A percentile compares a stretch with the other conserved stretches of the same genome.
Evolutionary conservation across 53 echinoderm and acorn worm genomes (phyloP).

Genomic region (Pentamera pediparva): DNA sequence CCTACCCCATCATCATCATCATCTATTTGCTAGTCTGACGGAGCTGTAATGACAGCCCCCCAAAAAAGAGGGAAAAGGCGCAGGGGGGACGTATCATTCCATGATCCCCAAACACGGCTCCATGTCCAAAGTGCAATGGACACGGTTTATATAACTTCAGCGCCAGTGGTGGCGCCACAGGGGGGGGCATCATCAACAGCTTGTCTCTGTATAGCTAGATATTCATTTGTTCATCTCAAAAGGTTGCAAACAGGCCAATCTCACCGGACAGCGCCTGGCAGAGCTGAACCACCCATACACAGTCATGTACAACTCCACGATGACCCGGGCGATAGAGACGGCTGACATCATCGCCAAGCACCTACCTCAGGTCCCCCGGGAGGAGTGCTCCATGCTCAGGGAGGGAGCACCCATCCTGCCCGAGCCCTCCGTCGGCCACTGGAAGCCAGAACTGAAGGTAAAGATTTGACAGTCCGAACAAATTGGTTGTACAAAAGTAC

Average conservation of each 20-base stretch:
- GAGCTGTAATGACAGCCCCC: too few species aligned
- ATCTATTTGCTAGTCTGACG: too few species aligned
- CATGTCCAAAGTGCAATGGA: too few species aligned
- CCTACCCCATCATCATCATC: too few species aligned
- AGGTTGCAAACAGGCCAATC: constrained; percentile 75
- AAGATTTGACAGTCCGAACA: too few species aligned
- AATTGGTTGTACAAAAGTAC: too few species aligned
- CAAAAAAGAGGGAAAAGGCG: too few species aligned
- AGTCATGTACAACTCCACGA: constrained; percentile 73
- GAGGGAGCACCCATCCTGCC: constrained; percentile 96
- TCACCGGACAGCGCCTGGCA: constrained; percentile 75
- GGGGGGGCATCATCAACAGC: neutral
- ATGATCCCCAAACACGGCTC: too few species aligned
- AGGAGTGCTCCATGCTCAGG: constrained; percentile 69
- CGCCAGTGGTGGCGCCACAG: too few species aligned
- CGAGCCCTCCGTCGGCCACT: constrained; percentile 88
- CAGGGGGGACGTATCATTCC: too few species aligned
- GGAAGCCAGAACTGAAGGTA: constrained; percentile 95
- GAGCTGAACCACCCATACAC: constrained; percentile 68
- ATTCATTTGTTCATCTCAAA: neutral
- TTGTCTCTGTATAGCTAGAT: neutral
- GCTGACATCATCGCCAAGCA: constrained; percentile 70
- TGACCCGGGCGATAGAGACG: constrained; percentile 88
- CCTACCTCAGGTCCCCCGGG: constrained; percentile 64
- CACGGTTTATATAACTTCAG: too few species aligned